Base-by-base conservation (phyloP, 2,888 invertebrate species). In the Tetanocera ferruginea region DNA sequence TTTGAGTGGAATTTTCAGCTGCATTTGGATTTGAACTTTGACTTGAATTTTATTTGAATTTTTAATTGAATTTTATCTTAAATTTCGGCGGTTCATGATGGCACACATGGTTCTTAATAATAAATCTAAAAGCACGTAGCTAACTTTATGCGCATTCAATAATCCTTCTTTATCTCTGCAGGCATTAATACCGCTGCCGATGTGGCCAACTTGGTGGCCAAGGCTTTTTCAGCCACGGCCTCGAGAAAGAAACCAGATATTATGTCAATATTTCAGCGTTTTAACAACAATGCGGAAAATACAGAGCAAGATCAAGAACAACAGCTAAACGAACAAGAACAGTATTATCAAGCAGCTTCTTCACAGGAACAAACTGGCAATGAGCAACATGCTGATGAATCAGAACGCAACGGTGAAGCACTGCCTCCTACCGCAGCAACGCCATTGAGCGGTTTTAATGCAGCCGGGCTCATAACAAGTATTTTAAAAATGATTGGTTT, bases 401-500 rank as follows among this genome's bases (percentile, higher is more conserved):
- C 60, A 52, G 34, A 28, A 19, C 17, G 43, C 14, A 17, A 49
- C 57, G 57, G 69, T 57, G 51, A 74, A 75, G 62, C 67, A 71
- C 55, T 75, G 49, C 70, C 71, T 17, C 25, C 52, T 23, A 37
- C 43, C 5, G 3, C 34, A 6, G 11, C 75, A 76, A 72, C 64
- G 51, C 57, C 52, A 11, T 76, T n/a, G 49, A 31, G 14, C n/a
- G 82, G 83, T 11, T 83, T 85, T 64, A 83, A 80, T 37, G 82
- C 83, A 5, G 81, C 83, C 0, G 82, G 85, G 79, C 82, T 87
- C 79, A 79, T 90, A 51, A 83, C 84, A 6, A 91, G 91, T 17
- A 91, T 95, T 83, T 91, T 96, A 80, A 91, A 93, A 67, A 89
- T 96, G 76, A 91, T 96, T 82, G 96, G 95, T 25, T 91, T 96